Evolutionary conservation across 2,888 invertebrate species (phyloP), one percentile per base, ranked within the genome.

Genomic region (Pollenia amentaria): DNA sequence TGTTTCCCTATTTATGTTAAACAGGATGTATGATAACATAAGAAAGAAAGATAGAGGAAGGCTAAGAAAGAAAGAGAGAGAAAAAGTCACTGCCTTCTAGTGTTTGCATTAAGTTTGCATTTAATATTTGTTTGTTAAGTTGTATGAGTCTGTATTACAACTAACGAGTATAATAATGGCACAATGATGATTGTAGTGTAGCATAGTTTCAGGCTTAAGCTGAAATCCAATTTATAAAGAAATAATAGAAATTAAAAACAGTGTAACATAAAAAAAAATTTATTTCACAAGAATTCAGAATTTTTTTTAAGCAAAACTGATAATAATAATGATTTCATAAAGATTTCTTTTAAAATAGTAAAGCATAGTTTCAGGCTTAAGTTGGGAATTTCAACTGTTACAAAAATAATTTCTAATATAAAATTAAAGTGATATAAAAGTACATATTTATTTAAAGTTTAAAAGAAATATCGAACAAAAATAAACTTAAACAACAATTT

Each of bases 151-250:
- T 62, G 60, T 40, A 44, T 40, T 6, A 18, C 18, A 18, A 48
- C 46, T 73, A 60, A 73, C 60, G 51, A 64, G 14, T 42, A 62
- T 62, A 62, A 62, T 60, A 62, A 75, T 62, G 18, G 38, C 38
- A 75, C 62, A 75, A 48, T 75, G 40, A 46, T 53, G 53, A 42
- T 29, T 53, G 44, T 42, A 64, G 64, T 53, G 44, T 42, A 64
- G 64, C 46, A 64, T 76, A 64, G 76, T 64, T 53, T 51, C 62
- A 53, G 76, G 64, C 53, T n/a, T 53, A 57, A 55, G 48, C 48
- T 62, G 42, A 62, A 75, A 16, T 38, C 46, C 46, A 73, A 60
- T 73, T 73, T 60, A 73, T 60, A 46, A 29, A 62, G 40, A 62
- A 48, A 40, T 38, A 12, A 38, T 21, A 21, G 11, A 6, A 44